These are phyloP conservation scores for Gymnothorax reevesii DNA, from an alignment of 2,797 vertebrate species.

Conservation along the genomic window DNA sequence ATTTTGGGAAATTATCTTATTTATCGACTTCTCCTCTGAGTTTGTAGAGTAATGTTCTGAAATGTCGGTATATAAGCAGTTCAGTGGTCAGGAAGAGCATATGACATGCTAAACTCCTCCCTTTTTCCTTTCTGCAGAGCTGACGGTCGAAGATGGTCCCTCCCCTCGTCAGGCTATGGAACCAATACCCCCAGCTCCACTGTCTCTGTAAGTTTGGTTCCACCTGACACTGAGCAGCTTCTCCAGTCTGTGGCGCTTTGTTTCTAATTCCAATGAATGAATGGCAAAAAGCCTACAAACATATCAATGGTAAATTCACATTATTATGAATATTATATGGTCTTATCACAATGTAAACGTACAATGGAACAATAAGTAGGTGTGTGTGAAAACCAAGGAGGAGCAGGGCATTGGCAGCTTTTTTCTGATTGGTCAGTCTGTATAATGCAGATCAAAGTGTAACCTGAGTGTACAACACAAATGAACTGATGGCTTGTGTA, in stretches of 20 bases:
- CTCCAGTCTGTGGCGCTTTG: not conserved
- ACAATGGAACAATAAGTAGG: not conserved
- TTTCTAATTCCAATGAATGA: not conserved
- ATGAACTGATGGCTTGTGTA: not conserved
- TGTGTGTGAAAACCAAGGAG: not conserved
- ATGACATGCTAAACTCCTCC: not conserved
- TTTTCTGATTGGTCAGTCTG: not conserved
- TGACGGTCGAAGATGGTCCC: constrained; percentile 95
- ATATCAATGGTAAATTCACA: not conserved
- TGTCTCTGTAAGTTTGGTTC: constrained; percentile 81
- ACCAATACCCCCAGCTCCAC: constrained; percentile 98
- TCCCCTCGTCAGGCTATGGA: constrained; percentile 97
- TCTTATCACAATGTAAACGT: not conserved
- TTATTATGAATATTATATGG: not conserved
- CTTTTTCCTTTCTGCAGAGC: constrained; percentile 70
- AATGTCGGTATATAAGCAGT: not conserved
- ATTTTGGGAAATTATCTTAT: not conserved
- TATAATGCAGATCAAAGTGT: not conserved
- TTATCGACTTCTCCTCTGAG: not conserved
- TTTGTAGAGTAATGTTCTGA: not conserved
- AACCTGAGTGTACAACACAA: not conserved
- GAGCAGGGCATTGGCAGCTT: not conserved
- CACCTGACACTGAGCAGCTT: not conserved
- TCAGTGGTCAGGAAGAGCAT: not conserved
- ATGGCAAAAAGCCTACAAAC: not conserved